Evolutionary conservation across 2,113 vertebrate genomes (phyloP).

Genomic region (Tachycineta bicolor): DNA sequence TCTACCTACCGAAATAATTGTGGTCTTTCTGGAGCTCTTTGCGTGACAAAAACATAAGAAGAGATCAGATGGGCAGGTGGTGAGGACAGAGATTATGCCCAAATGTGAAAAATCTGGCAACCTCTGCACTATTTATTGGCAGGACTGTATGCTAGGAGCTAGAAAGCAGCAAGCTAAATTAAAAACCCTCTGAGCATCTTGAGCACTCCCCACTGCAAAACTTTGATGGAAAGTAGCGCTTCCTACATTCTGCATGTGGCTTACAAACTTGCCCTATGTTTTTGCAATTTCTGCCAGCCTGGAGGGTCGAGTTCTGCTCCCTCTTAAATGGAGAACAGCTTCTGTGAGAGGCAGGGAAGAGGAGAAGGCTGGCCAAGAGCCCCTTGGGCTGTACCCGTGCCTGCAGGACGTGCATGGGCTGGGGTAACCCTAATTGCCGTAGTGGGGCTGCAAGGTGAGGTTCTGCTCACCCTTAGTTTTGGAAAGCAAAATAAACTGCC

Average conservation of each 20-base stretch:
- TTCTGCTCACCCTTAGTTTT: not conserved
- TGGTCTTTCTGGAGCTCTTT: not conserved
- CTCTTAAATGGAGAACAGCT: not conserved
- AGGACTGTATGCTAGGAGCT: not conserved
- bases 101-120: not conserved
- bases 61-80: not conserved
- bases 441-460: not conserved
- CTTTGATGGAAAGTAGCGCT: not conserved
- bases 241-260: not conserved
- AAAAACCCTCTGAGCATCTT: not conserved
- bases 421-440: not conserved
- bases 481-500: not conserved
- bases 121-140: not conserved
- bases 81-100: not conserved
- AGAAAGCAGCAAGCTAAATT: not conserved
- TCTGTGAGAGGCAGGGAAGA: not conserved
- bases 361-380: not conserved
- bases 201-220: not conserved
- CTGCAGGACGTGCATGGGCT: not conserved
- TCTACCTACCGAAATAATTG: not conserved
- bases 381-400: not conserved
- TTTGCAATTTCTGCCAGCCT: not conserved
- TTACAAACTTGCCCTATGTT: not conserved
- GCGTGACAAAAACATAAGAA: not conserved
- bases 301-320: not conserved